A percentile compares a stretch with the other conserved stretches of the same genome.
These are phyloP conservation scores for Labrus mixtus DNA, from an alignment of 2,113 vertebrate genomes.

Conservation along the genomic window DNA sequence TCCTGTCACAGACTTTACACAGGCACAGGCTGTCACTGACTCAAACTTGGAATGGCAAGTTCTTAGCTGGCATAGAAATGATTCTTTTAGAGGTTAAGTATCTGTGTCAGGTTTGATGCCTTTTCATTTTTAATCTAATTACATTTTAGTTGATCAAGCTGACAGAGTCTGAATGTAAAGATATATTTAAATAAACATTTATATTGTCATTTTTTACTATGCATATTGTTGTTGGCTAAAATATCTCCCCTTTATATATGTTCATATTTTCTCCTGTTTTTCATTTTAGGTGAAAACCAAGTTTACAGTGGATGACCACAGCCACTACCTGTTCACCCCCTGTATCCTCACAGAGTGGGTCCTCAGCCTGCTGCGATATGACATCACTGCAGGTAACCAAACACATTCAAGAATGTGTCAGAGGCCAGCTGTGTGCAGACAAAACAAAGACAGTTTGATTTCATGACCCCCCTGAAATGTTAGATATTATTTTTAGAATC, in stretches of 20 bases:
- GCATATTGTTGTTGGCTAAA: background rate
- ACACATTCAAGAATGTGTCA: background rate
- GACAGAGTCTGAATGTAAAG: too few species aligned
- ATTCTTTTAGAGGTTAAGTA: background rate
- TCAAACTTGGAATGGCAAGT: too few species aligned
- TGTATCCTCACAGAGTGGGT: constrained; percentile 97
- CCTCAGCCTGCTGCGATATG: constrained; percentile 94
- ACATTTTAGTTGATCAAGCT: too few species aligned
- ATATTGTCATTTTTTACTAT: background rate
- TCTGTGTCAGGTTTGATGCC: background rate
- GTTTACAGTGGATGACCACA: constrained; percentile 94
- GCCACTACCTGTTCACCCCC: constrained; percentile 97
- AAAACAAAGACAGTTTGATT: constrained; percentile 29
- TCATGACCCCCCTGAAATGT: background rate
- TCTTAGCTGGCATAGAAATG: too few species aligned
- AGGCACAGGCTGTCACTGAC: background rate
- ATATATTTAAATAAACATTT: background rate
- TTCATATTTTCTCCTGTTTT: background rate
- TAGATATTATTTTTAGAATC: too few species aligned
- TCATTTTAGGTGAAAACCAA: constrained; percentile 88
- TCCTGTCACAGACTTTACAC: background rate
- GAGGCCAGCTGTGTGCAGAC: constrained; percentile 7
- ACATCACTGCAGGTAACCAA: constrained; percentile 90
- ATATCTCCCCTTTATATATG: background rate
- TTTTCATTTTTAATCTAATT: too few species aligned